phyloP scores from a whole-genome alignment of 2,113 vertebrate species.

The Pseudopodoces humilis region DNA sequence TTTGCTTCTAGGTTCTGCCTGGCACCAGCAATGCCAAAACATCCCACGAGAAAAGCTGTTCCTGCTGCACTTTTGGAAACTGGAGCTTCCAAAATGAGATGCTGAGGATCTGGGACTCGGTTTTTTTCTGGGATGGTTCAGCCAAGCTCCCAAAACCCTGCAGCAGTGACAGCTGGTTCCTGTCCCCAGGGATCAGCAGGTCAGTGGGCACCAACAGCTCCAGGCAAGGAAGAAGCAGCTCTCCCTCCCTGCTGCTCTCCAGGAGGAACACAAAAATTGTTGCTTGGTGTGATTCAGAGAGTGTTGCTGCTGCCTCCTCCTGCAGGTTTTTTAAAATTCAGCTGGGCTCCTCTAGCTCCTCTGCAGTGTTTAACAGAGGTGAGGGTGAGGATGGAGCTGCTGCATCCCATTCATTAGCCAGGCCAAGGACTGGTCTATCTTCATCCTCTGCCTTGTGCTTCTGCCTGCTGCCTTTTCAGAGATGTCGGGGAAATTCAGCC shows the following conservation, averaged over 20 bases:
- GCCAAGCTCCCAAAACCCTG: neutral
- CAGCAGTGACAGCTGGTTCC: neutral
- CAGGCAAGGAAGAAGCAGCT: neutral
- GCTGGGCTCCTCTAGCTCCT: neutral
- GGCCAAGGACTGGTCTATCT: neutral
- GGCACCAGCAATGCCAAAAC: conserved; percentile 53
- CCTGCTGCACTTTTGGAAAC: conserved; percentile 57
- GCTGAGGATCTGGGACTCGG: neutral
- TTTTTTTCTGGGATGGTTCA: neutral
- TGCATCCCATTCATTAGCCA: neutral
- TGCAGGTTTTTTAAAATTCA: conserved; percentile 31
- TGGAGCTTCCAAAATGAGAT: conserved; percentile 33
- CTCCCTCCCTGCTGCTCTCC: neutral
- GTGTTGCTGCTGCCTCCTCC: neutral
- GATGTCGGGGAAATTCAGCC: neutral
- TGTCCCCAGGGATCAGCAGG: neutral
- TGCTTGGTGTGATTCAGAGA: neutral
- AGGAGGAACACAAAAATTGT: neutral
- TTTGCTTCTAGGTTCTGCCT: conserved; percentile 61
- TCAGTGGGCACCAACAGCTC: conserved; percentile 9
- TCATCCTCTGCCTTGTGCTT: neutral
- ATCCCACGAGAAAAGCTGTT: conserved; percentile 63
- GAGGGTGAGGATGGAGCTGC: neutral
- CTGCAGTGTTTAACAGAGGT: neutral
- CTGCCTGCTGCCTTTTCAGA: neutral